Base-by-base conservation (phyloP, 2,888 invertebrate genomes). In the Pollenia angustigena region DNA sequence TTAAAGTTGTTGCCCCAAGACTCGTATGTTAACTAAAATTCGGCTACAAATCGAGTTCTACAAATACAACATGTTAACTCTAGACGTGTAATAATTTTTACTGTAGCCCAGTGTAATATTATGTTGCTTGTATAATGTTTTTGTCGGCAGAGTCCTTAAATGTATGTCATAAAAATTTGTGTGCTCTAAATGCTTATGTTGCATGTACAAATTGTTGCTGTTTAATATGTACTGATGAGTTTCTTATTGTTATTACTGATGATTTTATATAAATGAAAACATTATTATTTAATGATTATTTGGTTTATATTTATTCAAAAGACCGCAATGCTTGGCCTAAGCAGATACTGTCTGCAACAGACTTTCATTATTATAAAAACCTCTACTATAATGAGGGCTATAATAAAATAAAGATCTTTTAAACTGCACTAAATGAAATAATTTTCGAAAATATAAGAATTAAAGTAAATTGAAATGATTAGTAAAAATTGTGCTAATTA, bases 141-240 rank as follows among this genome's bases (percentile, higher is more conserved):
- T 42, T 58, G 83, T 78, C 83, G 62, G 71, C 71, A 56, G 23
- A 71, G 18, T 71, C 16, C 42, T 71, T 54, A 54, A 23, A 23
- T 32, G 32, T 32, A 76, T 83, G 76, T 71, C 76, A 71, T 71
- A 71, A 78, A 71, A 78, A 83, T 83, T 83, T 64, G 46, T 64
- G 9, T 62, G 44, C 46, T 83, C 46, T 83, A 71, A 71, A 71
- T 78, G 48, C 48, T 83, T 32, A 83, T 71, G 64, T 66, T 81
- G 81, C 56, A 72, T 72, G 64, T 46, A 56, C 64, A 64, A 48
- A 54, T 56, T 81, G 46, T 64, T 64, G 46, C 11, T 52, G 60
- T 42, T 42, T 62, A 60, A 60, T 60, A 32, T 32, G 32, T 32
- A 40, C 11, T 71, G 62, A 16, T 40, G 9, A 16, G 6, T 16